phyloP scores from a whole-genome alignment of 1,140 invertebrate genomes.

The Yoshiicerus persimilis region DNA sequence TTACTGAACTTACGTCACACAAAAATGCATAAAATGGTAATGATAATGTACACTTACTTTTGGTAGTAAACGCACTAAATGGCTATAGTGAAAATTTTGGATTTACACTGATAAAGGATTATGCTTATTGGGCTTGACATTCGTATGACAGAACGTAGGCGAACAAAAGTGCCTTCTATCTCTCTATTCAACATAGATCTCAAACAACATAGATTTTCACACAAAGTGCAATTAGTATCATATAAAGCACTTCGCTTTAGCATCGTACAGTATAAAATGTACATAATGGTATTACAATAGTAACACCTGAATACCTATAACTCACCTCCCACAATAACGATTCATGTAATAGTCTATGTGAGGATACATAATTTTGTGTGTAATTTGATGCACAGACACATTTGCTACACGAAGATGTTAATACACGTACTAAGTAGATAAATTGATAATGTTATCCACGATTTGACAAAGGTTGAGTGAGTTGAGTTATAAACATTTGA shows the following conservation, averaged over 20 bases:
- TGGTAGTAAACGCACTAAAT: not conserved
- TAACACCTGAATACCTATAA: too few relatives aligned
- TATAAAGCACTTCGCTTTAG: too few relatives aligned
- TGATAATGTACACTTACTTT: not conserved
- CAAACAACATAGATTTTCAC: not conserved
- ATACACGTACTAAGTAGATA: not conserved
- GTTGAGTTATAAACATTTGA: not conserved
- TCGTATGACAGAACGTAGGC: not conserved
- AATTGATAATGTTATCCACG: not conserved
- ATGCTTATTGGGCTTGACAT: not conserved
- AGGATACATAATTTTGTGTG: too few relatives aligned
- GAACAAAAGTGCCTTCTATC: not conserved
- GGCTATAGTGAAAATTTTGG: not conserved
- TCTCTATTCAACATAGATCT: too few relatives aligned
- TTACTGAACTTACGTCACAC: not conserved
- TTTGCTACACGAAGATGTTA: not conserved
- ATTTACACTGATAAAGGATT: not conserved
- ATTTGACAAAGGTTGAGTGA: not conserved
- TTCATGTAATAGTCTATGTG: too few relatives aligned
- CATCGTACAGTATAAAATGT: too few relatives aligned
- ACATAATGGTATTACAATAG: too few relatives aligned
- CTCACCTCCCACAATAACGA: too few relatives aligned
- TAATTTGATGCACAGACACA: not conserved
- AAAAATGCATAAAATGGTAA: not conserved
- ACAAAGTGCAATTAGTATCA: not conserved